Evolutionary conservation across 2,797 vertebrate species (phyloP), one percentile per base, ranked within the genome.

Genomic region (Cirrhinus mrigala): DNA sequence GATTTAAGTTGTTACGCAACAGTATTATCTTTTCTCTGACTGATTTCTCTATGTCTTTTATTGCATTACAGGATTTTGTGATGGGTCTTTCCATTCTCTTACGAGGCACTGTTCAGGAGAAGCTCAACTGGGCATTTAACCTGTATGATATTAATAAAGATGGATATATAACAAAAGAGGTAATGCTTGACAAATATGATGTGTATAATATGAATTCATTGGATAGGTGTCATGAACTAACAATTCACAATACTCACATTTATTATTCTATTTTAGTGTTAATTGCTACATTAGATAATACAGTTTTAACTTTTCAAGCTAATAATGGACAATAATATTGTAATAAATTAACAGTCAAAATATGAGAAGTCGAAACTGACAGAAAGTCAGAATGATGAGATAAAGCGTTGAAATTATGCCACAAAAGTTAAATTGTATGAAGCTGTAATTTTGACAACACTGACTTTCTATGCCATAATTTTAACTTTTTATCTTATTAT

Each of bases 81-180:
- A 98, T 97, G 94, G 98, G 98, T 85, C 97, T 99, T 88, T 99
- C 98, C n/a, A 97, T 98, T 94, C 96, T 99, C 86, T 96, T 99
- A 27, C 95, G 98, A 88, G 98, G 98, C 73, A 97, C 97, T 16
- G 94, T 99, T 86, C 97, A 99, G 91, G 98, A 99, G 92, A 99
- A 99, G 93, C 96, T 99, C 87, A 99, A 98, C 94, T 99, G 98
- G 98, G 98, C 98, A 74, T 99, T 99, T 94, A 99, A 99, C 93
- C 95, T 99, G 90, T 99, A 99, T 85, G 98, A 99, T 89, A 99
- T 99, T 92, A 99, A 99, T 89, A 99, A 99, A 93, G 98, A 99
- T 27, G 98, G 98, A 82, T 99, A 98, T 88, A 98, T 99, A 91
- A 99, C 98, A 89, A 99, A 99, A 95, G 98, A 99, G 96, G 98